Percentiles rank a stretch among this genome's conserved stretches.
Conservation (phyloP, 2,113 vertebrate genomes). For the Cyanistes caeruleus region DNA sequence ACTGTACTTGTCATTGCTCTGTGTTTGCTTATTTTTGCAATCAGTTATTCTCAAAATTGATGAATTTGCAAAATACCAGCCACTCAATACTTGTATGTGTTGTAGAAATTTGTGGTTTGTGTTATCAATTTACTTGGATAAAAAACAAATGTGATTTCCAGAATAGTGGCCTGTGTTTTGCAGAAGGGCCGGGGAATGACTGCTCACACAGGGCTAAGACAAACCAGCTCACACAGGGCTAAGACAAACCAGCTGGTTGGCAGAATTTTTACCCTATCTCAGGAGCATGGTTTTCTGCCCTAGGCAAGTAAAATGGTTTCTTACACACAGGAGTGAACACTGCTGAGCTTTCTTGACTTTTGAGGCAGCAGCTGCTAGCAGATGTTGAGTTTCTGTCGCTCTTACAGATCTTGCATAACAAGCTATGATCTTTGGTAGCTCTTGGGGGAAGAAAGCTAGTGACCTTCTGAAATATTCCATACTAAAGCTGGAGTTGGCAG, state of each 20-base stretch:
- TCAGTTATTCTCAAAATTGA: neutral
- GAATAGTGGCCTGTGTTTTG: neutral
- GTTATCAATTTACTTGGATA: neutral
- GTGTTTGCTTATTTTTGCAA: neutral
- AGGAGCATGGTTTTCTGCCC: neutral
- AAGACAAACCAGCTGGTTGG: neutral
- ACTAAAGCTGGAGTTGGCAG: neutral
- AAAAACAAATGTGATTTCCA: neutral
- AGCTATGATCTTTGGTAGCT: neutral
- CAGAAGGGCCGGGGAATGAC: neutral
- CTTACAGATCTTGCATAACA: neutral
- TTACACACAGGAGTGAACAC: neutral
- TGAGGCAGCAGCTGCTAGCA: constrained; percentile 1
- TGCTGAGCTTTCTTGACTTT: neutral
- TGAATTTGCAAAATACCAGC: neutral
- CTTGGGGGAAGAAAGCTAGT: neutral
- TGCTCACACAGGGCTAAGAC: neutral
- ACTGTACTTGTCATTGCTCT: neutral
- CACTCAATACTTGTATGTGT: neutral
- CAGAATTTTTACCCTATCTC: neutral
- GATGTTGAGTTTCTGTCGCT: neutral
- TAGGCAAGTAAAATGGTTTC: neutral
- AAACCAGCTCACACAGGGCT: neutral
- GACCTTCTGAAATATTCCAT: neutral
- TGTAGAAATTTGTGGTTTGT: neutral